Conservation (phyloP, 2,797 vertebrate genomes). For the Manis javanica region DNA sequence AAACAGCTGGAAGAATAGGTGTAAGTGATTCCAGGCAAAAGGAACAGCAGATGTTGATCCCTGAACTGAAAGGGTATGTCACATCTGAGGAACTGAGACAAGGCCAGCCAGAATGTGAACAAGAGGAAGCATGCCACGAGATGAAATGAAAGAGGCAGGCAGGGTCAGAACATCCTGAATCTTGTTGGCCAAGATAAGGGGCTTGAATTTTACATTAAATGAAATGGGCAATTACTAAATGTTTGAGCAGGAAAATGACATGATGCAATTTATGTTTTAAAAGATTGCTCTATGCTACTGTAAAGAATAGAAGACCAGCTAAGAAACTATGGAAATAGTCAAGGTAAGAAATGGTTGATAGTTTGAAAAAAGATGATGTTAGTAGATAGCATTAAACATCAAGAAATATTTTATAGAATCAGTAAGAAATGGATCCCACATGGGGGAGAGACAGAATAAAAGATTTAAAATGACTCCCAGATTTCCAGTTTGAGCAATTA, state of each 20-base stretch:
- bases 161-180: neutral
- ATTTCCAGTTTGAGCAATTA: neutral
- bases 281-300: neutral
- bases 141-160: neutral
- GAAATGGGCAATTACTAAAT: neutral
- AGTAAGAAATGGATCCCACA: neutral
- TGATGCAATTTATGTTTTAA: constrained; percentile 5
- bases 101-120: neutral
- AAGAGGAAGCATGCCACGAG: neutral
- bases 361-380: neutral
- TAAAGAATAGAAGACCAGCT: neutral
- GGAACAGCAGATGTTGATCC: neutral
- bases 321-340: neutral
- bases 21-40: neutral
- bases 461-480: neutral
- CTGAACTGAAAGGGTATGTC: neutral
- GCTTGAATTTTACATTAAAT: neutral
- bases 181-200: neutral
- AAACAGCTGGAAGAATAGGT: neutral
- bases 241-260: neutral
- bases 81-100: neutral
- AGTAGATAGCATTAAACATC: neutral
- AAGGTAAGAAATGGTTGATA: neutral
- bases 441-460: neutral
- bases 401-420: neutral